Percentiles rank a stretch among this genome's conserved stretches.
phyloP scores from a whole-genome alignment of 2,888 invertebrate genomes.

The Entomobrya multifasciata region DNA sequence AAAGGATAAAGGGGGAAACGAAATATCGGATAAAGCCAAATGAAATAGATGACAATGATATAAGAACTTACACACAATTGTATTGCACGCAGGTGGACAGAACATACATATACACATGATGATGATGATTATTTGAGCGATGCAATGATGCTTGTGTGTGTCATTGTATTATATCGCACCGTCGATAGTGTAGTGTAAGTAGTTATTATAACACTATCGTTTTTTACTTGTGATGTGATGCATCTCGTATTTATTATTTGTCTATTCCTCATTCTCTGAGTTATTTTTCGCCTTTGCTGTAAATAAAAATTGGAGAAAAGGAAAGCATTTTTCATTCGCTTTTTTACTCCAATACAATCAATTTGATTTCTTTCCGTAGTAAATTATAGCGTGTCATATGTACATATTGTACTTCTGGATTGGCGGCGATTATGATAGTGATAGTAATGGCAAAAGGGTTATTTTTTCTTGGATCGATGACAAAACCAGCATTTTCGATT shows the following conservation, averaged over 20 bases:
- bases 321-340: conserved; percentile 36
- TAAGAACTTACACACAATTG: neutral
- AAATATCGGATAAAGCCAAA: no score
- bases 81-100: conserved; percentile 52
- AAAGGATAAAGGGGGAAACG: neutral
- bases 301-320: conserved; percentile 23
- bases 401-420: no score
- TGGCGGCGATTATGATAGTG: neutral
- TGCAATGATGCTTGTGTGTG: conserved; percentile 16
- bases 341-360: conserved; percentile 26
- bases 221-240: no score
- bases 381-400: conserved; percentile 51
- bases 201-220: no score
- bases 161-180: neutral
- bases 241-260: no score
- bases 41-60: conserved; percentile 13
- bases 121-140: conserved; percentile 10
- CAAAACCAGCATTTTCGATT: conserved; percentile 29
- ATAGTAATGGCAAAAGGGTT: conserved; percentile 32
- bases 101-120: neutral
- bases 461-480: conserved; percentile 35
- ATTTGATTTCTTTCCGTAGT: conserved; percentile 10
- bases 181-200: neutral
- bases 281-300: conserved; percentile 19
- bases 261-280: neutral